These are phyloP conservation scores for Hipparchia semele DNA, from an alignment of 2,888 invertebrate species.

Conservation along the genomic window DNA sequence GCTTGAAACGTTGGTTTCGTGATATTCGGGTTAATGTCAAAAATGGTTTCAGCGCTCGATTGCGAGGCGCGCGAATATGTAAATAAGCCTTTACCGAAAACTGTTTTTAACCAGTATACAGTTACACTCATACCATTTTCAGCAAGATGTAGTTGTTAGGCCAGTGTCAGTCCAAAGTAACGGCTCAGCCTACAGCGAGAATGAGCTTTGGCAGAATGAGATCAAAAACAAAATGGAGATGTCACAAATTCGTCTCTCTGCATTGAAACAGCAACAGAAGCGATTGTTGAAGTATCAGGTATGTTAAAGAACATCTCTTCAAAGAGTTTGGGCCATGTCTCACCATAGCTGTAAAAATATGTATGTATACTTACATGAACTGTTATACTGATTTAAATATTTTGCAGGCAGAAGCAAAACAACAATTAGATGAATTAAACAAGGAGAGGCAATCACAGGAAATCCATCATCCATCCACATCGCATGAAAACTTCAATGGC, in stretches of 20 bases:
- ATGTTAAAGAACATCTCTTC: background rate
- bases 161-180: constrained; percentile 79
- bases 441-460: constrained; percentile 70
- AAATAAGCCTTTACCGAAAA: too few relatives aligned
- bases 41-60: too few relatives aligned
- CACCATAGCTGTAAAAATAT: background rate
- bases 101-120: background rate
- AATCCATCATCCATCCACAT: constrained; percentile 64
- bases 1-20: too few relatives aligned
- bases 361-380: background rate
- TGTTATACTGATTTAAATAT: background rate
- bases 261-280: constrained; percentile 84
- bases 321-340: background rate
- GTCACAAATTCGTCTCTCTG: constrained; percentile 82
- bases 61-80: too few relatives aligned
- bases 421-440: constrained; percentile 75
- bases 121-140: constrained; percentile 35
- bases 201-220: constrained; percentile 81
- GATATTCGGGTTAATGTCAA: too few relatives aligned
- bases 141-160: constrained; percentile 73
- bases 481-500: constrained; percentile 66
- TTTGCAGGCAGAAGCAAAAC: constrained; percentile 75
- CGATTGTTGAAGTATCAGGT: constrained; percentile 77
- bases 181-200: constrained; percentile 78
- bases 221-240: constrained; percentile 85